Evolutionary conservation across 2,113 vertebrate species (phyloP), one percentile per base, ranked within the genome.

Genomic region (Paracanthobrama guichenoti): DNA sequence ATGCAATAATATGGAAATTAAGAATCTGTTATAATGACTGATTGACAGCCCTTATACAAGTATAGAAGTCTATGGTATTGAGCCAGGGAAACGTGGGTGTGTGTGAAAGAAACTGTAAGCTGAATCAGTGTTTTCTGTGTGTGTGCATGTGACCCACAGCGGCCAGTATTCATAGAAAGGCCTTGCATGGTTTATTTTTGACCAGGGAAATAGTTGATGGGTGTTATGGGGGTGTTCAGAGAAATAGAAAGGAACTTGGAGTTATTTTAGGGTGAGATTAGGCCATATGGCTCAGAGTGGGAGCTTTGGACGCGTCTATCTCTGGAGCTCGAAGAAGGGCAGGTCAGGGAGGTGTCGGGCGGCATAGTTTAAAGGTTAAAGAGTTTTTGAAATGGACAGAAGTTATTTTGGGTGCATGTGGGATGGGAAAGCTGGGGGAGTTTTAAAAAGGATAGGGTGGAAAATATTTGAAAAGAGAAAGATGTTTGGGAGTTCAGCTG

Each of bases 201-300:
- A 3, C n/a, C 35, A 10, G 11, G 18, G 39, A n/a, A 31, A 31
- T 0, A 48, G 31, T 6, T 13, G 35, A 60, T 13, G 5, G 73
- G 73, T 18, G 76, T 73, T 69, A 85, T 20, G n/a, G 13, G n/a
- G 11, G 77, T 44, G 59, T 81, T 76, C 55, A 10, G 20, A n/a
- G 11, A 64, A 39, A 50, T 13, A 62, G 64, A 18, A 69, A 44
- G 50, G 39, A 5, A 35, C 24, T 16, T 7, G 4, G 48, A 35
- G 76, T 71, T 48, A 82, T 79, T 86, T 73, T 62, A 6, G 53
- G 67, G 12, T 28, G 10, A 73, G 80, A 79, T 53, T 26, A 73
- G 42, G 31, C 31, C 28, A 24, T 42, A 20, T 60, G 57, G 76
- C 35, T 75, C 73, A 20, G 72, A 53, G 46, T 48, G 42, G 72